Conservation (phyloP, 2,113 vertebrate genomes). For the Labeo catla region DNA sequence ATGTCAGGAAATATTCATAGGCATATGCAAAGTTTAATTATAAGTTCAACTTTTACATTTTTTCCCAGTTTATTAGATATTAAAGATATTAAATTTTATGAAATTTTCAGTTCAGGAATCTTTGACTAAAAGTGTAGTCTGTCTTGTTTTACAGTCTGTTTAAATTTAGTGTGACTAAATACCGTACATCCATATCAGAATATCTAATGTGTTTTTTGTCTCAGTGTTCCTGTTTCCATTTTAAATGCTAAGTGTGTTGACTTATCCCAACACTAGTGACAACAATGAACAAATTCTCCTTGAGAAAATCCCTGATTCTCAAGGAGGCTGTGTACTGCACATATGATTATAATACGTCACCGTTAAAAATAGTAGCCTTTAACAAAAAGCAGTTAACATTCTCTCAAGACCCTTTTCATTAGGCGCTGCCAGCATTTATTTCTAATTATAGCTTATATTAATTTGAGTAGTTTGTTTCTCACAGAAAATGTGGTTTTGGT, state of each 20-base stretch:
- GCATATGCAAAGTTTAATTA: not conserved
- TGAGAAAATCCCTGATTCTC: not conserved
- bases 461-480: not conserved
- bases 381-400: not conserved
- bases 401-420: not conserved
- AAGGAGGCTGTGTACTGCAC: not conserved
- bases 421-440: not conserved
- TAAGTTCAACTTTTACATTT: not conserved
- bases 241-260: not conserved
- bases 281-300: not conserved
- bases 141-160: not conserved
- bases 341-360: not conserved
- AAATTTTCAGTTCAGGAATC: not conserved
- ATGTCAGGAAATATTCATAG: not conserved
- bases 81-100: not conserved
- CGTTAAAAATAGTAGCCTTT: not conserved
- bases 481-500: not conserved
- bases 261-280: not conserved
- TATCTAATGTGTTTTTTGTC: not conserved
- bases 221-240: not conserved
- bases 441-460: not conserved
- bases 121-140: not conserved
- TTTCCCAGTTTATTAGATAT: not conserved
- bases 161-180: not conserved
- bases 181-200: not conserved